Evolutionary conservation across 2,888 invertebrate species (phyloP).

Genomic region (Caenorhabditis sp.): DNA sequence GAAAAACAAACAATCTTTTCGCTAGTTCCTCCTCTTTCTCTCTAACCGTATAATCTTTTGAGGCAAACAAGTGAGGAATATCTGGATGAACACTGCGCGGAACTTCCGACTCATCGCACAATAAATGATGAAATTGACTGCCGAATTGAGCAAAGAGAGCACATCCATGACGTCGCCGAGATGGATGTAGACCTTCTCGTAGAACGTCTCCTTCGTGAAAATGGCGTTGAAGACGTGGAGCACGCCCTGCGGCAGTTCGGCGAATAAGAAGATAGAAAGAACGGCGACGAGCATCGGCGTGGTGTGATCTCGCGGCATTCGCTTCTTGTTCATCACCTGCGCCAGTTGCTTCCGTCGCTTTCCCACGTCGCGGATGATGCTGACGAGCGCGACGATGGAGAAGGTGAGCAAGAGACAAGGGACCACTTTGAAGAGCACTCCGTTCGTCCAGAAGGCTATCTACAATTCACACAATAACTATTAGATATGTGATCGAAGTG

Average conservation of each 20-base stretch:
- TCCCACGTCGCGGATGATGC: conserved; percentile 76
- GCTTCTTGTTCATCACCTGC: conserved; percentile 77
- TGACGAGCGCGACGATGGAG: conserved; percentile 76
- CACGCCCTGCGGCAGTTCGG: conserved; percentile 77
- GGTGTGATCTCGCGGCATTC: conserved; percentile 77
- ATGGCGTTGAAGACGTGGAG: conserved; percentile 76
- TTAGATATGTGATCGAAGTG: background rate
- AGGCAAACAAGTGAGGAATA: conserved; percentile 69
- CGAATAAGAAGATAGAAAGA: conserved; percentile 75
- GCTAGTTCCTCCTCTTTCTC: background rate
- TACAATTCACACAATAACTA: conserved; percentile 30
- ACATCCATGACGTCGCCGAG: conserved; percentile 78
- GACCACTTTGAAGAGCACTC: conserved; percentile 78
- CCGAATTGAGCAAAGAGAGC: conserved; percentile 76
- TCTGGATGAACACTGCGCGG: conserved; percentile 76
- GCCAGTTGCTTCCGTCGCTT: conserved; percentile 72
- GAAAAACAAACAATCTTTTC: conserved; percentile 5
- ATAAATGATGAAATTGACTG: conserved; percentile 78
- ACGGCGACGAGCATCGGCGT: conserved; percentile 79
- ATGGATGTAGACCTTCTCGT: conserved; percentile 71
- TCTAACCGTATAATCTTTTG: conserved; percentile 58
- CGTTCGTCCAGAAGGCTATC: conserved; percentile 78
- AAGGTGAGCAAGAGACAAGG: conserved; percentile 77
- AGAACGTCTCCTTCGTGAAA: conserved; percentile 76
- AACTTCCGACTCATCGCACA: conserved; percentile 78